Evolutionary conservation across 2,888 invertebrate species (phyloP).

Genomic region (Leptinotarsa rubiginosa): DNA sequence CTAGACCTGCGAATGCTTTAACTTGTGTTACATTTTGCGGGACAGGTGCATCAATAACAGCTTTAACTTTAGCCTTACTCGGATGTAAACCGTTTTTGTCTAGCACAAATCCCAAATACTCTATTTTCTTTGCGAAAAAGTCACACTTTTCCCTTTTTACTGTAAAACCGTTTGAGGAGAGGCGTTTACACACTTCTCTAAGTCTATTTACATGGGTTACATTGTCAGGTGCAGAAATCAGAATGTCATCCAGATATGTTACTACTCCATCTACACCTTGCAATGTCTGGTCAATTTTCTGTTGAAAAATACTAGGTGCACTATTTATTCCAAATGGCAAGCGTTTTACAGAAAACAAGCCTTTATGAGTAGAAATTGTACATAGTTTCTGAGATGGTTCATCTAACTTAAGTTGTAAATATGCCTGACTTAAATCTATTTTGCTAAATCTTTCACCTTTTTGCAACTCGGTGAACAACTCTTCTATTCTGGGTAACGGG

Average conservation of each 20-base stretch:
- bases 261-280: slow-evolving; percentile 46
- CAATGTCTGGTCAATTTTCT: slow-evolving; percentile 51
- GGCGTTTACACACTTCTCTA: slow-evolving; percentile 34
- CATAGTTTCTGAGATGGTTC: slow-evolving; percentile 44
- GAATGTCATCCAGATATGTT: slow-evolving; percentile 53
- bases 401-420: slow-evolving; percentile 38
- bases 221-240: slow-evolving; percentile 40
- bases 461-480: slow-evolving; percentile 46
- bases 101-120: slow-evolving; percentile 34
- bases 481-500: slow-evolving; percentile 42
- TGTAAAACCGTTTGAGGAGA: slow-evolving; percentile 37
- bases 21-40: slow-evolving; percentile 19
- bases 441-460: slow-evolving; percentile 47
- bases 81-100: slow-evolving; percentile 37
- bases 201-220: slow-evolving; percentile 35
- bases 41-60: slow-evolving; percentile 34
- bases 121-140: neutral
- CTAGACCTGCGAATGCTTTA: neutral
- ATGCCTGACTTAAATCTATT: slow-evolving; percentile 34
- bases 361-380: slow-evolving; percentile 53
- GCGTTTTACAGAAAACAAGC: slow-evolving; percentile 53
- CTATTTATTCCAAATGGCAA: slow-evolving; percentile 55
- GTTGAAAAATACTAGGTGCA: slow-evolving; percentile 59
- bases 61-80: slow-evolving; percentile 29
- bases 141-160: slow-evolving; percentile 12